Percentiles rank a stretch among this genome's conserved stretches.
phyloP scores from a whole-genome alignment of 2,113 vertebrate genomes.

The Saguinus imperator region DNA sequence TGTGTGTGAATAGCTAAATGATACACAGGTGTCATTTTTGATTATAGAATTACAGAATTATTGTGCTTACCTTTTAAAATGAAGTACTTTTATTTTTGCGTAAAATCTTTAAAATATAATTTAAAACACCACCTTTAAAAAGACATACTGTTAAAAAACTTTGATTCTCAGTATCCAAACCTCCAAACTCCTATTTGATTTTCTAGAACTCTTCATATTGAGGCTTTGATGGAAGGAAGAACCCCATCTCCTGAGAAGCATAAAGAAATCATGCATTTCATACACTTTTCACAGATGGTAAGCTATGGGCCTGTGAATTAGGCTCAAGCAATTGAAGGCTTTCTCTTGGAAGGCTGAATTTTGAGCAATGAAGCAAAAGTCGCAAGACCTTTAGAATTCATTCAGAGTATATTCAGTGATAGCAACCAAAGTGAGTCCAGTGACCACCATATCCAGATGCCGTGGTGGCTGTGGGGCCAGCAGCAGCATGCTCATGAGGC shows the following conservation, averaged over 20 bases:
- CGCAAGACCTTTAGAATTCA: not conserved
- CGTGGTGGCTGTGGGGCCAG: not conserved
- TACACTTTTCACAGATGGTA: not conserved
- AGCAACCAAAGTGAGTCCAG: not conserved
- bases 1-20: not conserved
- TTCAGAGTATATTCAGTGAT: not conserved
- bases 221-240: not conserved
- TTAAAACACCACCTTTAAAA: not conserved
- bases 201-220: not conserved
- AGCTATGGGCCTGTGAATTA: not conserved
- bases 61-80: not conserved
- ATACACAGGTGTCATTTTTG: too few relatives aligned
- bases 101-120: not conserved
- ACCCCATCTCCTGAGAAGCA: not conserved
- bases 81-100: not conserved
- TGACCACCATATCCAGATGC: fast-evolving
- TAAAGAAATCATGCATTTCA: not conserved
- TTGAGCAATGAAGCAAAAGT: not conserved
- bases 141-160: not conserved
- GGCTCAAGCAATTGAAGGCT: fast-evolving
- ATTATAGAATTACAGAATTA: not conserved
- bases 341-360: not conserved
- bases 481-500: fast-evolving
- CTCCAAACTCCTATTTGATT: not conserved
- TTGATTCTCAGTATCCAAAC: not conserved